phyloP scores from a whole-genome alignment of 2,113 vertebrate species.

The Apaloderma vittatum region DNA sequence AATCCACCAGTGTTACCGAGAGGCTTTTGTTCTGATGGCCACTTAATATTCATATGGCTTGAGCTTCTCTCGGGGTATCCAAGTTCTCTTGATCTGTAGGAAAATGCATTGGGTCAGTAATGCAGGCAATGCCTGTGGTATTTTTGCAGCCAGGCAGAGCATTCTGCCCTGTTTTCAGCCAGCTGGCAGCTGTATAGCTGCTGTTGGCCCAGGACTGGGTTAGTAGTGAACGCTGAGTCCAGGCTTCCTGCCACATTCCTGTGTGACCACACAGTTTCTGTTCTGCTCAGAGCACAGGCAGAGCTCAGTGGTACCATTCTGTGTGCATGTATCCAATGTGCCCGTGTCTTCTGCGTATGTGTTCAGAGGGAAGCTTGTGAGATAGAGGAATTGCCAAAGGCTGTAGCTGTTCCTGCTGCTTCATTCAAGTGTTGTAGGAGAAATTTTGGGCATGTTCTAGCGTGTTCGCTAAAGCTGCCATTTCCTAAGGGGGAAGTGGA shows the following conservation, averaged over 20 bases:
- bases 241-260: background rate
- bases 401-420: background rate
- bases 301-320: background rate
- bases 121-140: background rate
- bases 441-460: background rate
- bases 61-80: background rate
- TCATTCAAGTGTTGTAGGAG: background rate
- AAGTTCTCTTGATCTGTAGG: background rate
- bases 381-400: background rate
- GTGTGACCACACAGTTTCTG: background rate
- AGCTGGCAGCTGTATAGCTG: background rate
- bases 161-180: background rate
- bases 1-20: background rate
- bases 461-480: background rate
- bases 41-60: background rate
- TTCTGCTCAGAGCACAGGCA: background rate
- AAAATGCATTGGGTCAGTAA: background rate
- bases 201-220: background rate
- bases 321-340: background rate
- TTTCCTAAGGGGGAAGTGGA: background rate
- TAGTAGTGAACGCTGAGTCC: background rate
- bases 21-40: background rate
- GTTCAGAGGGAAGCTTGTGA: background rate
- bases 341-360: accelerated
- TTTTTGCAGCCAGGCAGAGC: background rate